Percentiles rank a stretch among this genome's conserved stretches.
phyloP scores from a whole-genome alignment of 2,113 vertebrate species.

The Nycticorax nycticorax region DNA sequence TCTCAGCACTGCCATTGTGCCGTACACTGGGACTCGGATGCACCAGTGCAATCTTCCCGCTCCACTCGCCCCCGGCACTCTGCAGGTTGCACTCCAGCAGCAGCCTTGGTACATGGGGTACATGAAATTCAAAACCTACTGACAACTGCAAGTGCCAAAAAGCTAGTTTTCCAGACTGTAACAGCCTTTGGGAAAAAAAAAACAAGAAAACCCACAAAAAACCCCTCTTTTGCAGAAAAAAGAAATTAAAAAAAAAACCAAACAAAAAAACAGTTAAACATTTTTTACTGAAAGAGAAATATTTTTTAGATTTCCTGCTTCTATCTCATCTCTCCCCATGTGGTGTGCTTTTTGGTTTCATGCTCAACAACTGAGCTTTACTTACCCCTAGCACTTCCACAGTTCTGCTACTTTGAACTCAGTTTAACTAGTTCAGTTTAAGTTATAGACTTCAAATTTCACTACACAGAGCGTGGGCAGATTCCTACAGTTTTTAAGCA shows the following conservation, averaged over 20 bases:
- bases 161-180: neutral
- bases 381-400: neutral
- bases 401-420: neutral
- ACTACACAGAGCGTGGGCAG: neutral
- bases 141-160: neutral
- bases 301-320: neutral
- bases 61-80: fast-evolving
- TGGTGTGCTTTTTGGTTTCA: neutral
- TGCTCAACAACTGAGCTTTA: neutral
- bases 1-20: neutral
- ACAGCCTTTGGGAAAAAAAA: neutral
- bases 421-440: neutral
- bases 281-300: neutral
- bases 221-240: too few relatives aligned
- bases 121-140: neutral
- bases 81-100: neutral
- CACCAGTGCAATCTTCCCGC: fast-evolving
- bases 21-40: too few relatives aligned
- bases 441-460: neutral
- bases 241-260: neutral
- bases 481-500: neutral
- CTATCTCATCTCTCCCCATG: neutral
- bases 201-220: too few relatives aligned
- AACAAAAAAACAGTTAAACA: neutral
- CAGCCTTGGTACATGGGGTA: fast-evolving